These are phyloP conservation scores for Apocheima hispidaria DNA, from an alignment of 2,888 invertebrate species.

Conservation along the genomic window DNA sequence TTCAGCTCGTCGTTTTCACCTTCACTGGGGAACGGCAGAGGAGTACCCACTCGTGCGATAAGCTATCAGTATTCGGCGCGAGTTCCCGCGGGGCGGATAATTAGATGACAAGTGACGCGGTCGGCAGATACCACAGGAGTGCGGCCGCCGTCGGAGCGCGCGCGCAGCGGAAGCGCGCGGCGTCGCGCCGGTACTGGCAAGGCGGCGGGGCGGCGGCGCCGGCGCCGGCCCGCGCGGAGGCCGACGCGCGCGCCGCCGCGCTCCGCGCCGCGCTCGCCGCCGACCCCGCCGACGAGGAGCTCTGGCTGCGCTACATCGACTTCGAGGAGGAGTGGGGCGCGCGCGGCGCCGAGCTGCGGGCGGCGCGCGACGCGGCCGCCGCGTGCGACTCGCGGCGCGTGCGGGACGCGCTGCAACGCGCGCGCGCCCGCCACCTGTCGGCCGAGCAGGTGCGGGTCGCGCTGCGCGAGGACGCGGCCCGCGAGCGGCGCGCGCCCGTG, in stretches of 20 bases:
- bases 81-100: no score
- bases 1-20: no score
- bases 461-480: constrained; percentile 27
- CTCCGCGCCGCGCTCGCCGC: constrained; percentile 59
- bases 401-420: constrained; percentile 49
- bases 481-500: constrained; percentile 39
- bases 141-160: constrained; percentile 24
- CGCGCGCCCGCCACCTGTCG: constrained; percentile 44
- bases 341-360: constrained; percentile 44
- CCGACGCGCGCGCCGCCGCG: constrained; percentile 11
- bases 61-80: no score
- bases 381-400: constrained; percentile 26
- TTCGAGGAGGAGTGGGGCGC: constrained; percentile 52
- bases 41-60: no score
- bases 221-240: constrained; percentile 27
- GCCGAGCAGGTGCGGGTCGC: constrained; percentile 36
- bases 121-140: constrained; percentile 26
- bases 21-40: no score
- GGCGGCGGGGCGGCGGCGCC: constrained; percentile 25
- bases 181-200: constrained; percentile 31
- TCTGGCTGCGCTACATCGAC: constrained; percentile 61
- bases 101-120: no score
- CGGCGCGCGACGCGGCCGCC: constrained; percentile 40
- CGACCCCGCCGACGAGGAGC: constrained; percentile 56
- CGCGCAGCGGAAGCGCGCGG: constrained; percentile 12